Conservation (phyloP, 2,113 vertebrate species). For the Vicugna pacos region DNA sequence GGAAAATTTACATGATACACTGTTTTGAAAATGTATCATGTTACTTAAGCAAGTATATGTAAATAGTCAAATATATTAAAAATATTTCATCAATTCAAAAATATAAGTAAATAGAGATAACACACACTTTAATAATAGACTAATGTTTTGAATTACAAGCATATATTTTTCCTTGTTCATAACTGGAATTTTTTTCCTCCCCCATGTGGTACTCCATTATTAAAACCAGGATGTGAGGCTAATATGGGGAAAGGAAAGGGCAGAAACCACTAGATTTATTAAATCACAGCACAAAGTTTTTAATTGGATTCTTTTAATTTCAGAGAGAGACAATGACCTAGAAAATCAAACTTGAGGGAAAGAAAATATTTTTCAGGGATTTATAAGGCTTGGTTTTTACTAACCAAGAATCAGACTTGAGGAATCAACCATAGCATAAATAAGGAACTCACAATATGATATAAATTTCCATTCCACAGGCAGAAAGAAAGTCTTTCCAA, state of each 20-base stretch:
- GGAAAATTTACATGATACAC: background rate
- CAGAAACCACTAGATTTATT: background rate
- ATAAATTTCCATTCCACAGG: background rate
- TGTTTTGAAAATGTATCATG: background rate
- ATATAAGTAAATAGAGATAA: background rate
- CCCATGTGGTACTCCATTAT: background rate
- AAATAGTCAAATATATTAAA: background rate
- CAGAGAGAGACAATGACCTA: background rate
- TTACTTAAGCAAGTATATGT: background rate
- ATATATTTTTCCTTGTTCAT: background rate
- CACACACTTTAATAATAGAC: background rate
- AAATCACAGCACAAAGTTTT: background rate
- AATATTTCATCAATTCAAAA: background rate
- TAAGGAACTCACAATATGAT: background rate
- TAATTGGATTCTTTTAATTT: background rate
- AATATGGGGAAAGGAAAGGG: background rate
- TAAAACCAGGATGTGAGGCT: background rate
- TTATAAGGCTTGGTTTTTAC: background rate
- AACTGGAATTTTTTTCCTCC: background rate
- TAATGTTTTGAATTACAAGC: background rate
- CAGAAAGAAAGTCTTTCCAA: background rate
- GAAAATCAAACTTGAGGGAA: background rate
- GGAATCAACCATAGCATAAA: background rate
- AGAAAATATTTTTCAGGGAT: slow-evolving; percentile 11
- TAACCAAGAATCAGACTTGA: background rate